Base-by-base conservation (phyloP, 2,797 vertebrate genomes). In the Anolis apletophallus region DNA sequence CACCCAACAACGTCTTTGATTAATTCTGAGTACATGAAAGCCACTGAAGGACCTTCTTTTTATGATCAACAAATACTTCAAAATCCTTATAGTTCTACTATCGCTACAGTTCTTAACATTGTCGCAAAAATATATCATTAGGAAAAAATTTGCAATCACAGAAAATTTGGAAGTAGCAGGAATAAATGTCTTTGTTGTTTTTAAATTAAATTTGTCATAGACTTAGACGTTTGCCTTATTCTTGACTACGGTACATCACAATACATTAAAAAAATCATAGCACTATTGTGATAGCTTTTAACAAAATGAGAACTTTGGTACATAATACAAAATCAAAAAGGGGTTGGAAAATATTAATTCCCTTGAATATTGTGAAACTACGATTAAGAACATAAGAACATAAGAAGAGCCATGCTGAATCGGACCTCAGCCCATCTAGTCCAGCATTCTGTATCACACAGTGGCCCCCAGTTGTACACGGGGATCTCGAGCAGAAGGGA, bases 21-120 rank as follows among this genome's bases (percentile, higher is more conserved):
- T 88, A 88, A 82, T 81, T 88, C 79, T 71, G 67, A 88, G 83
- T 72, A 78, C 83, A 77, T 85, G 79, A 85, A 85, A 85, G 67
- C 73, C 32, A 82, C 73, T 88, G 83, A 82, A 85, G 67, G 80
- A 54, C 67, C 32, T 77, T 78, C 59, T 87, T 81, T 78, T 85
- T 88, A 85, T 72, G 79, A 85, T 85, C 64, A 88, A 81, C 64
- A 85, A 88, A 82, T 78, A 61, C 83, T 88, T 78, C 74, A 85
- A 85, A 85, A 88, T 77, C 73, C 72, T 82, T 85, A 85, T 77
- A 85, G 72, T 52, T 52, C 46, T 21, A 68, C 77, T 57, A 16
- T 88, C 71, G 85, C 67, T 29, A 36, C 73, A 88, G n/a, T 50
- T 40, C 11, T 85, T 29, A 77, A 34, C 26, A 52, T 19, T 26